These are phyloP conservation scores for Catocala nupta DNA, from an alignment of 2,888 invertebrate genomes.

Conservation along the genomic window DNA sequence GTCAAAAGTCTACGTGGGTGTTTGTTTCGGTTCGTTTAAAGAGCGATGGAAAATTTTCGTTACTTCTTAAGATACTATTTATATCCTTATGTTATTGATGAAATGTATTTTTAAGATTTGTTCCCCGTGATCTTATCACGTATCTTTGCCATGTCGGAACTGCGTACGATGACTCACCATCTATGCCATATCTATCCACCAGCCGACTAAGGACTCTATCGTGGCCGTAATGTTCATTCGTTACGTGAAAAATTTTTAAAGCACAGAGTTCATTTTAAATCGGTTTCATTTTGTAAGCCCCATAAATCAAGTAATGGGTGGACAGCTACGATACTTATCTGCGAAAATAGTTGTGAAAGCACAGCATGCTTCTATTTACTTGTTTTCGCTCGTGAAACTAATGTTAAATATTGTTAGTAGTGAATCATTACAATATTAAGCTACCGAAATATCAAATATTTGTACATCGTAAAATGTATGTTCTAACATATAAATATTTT, in stretches of 20 bases:
- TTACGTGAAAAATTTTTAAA: conserved; percentile 49
- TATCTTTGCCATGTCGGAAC: conserved; percentile 36
- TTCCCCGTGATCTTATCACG: conserved; percentile 31
- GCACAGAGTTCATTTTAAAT: conserved; percentile 47
- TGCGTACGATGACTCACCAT: conserved; percentile 52
- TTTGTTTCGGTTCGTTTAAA: too few species aligned
- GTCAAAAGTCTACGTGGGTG: too few species aligned
- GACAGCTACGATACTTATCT: conserved; percentile 69
- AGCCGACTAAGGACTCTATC: conserved; percentile 38
- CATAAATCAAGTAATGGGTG: conserved; percentile 73
- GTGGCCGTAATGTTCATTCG: conserved; percentile 26
- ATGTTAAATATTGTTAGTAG: neutral
- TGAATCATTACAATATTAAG: too few species aligned
- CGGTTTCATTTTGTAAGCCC: conserved; percentile 53
- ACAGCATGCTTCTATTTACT: conserved; percentile 42
- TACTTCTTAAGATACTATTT: too few species aligned
- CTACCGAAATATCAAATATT: too few species aligned
- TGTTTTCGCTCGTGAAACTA: conserved; percentile 11
- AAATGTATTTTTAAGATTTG: conserved; percentile 32
- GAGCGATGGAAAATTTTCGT: too few species aligned
- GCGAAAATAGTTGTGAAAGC: conserved; percentile 60
- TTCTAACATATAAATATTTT: too few species aligned
- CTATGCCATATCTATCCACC: conserved; percentile 40
- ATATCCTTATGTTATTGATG: conserved; percentile 11
- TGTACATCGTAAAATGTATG: too few species aligned